A percentile compares a stretch with the other conserved stretches of the same genome.
Conservation (phyloP, 2,888 invertebrate genomes). For the Nudaria mundana region DNA sequence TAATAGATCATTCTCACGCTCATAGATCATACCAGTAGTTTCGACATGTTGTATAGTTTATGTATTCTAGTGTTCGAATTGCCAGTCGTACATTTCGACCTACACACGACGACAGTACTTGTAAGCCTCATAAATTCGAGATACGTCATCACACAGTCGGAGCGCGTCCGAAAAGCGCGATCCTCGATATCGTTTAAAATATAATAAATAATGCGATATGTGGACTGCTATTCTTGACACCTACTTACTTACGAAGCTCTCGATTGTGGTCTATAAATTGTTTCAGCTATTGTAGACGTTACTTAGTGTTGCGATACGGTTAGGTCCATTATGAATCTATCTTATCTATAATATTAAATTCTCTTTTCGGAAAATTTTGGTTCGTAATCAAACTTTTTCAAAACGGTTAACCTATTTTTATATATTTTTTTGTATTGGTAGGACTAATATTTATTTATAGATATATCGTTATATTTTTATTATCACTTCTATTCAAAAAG, state of each 20-base stretch:
- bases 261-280: neutral
- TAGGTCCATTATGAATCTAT: too few relatives aligned
- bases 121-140: slow-evolving; percentile 63
- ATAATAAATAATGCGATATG: slow-evolving; percentile 64
- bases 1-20: neutral
- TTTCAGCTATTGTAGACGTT: slow-evolving; percentile 4
- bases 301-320: too few relatives aligned
- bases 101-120: slow-evolving; percentile 49
- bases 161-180: slow-evolving; percentile 48
- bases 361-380: too few relatives aligned
- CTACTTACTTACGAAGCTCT: slow-evolving; percentile 55
- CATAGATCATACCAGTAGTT: neutral
- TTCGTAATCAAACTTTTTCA: too few relatives aligned
- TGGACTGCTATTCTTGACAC: slow-evolving; percentile 44
- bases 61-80: slow-evolving; percentile 27
- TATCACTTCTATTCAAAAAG: too few relatives aligned
- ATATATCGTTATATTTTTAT: too few relatives aligned
- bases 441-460: too few relatives aligned
- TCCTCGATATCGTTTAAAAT: slow-evolving; percentile 57
- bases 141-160: slow-evolving; percentile 60
- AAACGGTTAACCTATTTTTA: too few relatives aligned
- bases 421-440: too few relatives aligned
- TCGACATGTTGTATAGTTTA: slow-evolving; percentile 27
- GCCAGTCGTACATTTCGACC: slow-evolving; percentile 62
- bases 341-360: too few relatives aligned